Evolutionary conservation across 2,888 invertebrate species (phyloP), one percentile per base, ranked within the genome.

Genomic region (Pilophorus perplexus): DNA sequence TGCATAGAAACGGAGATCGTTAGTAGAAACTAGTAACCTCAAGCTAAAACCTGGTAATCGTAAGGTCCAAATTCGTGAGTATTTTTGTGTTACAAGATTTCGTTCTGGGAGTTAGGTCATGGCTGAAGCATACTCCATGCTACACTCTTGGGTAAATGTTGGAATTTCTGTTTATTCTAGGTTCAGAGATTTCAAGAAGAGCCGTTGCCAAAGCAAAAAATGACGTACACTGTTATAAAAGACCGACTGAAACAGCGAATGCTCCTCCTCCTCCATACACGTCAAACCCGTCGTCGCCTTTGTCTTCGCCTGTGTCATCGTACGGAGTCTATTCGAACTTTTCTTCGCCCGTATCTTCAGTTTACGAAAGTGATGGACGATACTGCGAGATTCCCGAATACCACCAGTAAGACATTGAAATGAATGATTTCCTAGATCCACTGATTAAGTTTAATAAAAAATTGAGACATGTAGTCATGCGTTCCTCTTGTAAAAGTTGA

Each of bases 231-330:
- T 60, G 62, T 52, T 67, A 70, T 60, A 70, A 67, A 33, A 60
- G 62, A n/a, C 60, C 48, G 22, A 37, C 67, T 2, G 42, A 64
- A 22, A 28, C 46, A 28, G 65, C 62, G 14, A 59, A 62, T 54
- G 68, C 68, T 20, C 68, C 69, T 54, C 69, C 69, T 1, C 68
- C 68, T 38, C 67, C 68, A 22, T 64, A 67, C 22, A 33, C 57
- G 1, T 59, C 59, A 8, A 59, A 59, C 25, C 40, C 59, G 8
- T 59, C 59, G 8, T 59, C 42, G 8, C 59, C 59, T 14, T 8
- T 16, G 6, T 25, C 59, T 4, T 59, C 59, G 2, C 14, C 6
- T 59, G n/a, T n/a, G n/a, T n/a, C n/a, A n/a, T n/a, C n/a, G n/a
- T n/a, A n/a, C n/a, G 40, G 40, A 16, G 16, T 28, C 3, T 25